phyloP scores from a whole-genome alignment of 1,140 invertebrate species.

The Idris sp. region DNA sequence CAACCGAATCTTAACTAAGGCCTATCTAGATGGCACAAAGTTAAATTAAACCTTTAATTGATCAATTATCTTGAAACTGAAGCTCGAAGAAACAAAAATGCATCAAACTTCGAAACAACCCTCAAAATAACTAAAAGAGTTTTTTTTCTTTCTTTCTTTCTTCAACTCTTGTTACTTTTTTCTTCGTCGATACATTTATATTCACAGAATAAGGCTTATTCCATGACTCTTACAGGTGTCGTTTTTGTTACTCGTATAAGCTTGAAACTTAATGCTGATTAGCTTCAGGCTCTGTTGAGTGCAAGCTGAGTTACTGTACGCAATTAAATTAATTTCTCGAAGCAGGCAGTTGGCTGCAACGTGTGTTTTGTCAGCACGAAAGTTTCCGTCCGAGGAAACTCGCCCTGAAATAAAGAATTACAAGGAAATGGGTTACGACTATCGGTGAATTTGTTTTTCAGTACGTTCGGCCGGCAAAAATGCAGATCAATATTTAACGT shows the following conservation, averaged over 20 bases:
- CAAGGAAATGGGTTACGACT: slow-evolving; percentile 53
- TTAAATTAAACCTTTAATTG: slow-evolving; percentile 32
- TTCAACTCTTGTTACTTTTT: too few relatives aligned
- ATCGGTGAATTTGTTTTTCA: slow-evolving; percentile 53
- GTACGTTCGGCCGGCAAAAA: slow-evolving; percentile 27
- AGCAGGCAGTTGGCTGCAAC: slow-evolving; percentile 55
- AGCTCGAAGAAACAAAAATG: too few relatives aligned
- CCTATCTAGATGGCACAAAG: slow-evolving; percentile 14
- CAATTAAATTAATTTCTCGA: slow-evolving; percentile 65
- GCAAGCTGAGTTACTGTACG: slow-evolving; percentile 54
- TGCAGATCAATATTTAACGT: slow-evolving; percentile 43
- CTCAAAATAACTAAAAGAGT: too few relatives aligned
- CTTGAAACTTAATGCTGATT: slow-evolving; percentile 63
- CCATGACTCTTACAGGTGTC: slow-evolving; percentile 65
- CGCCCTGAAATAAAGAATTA: slow-evolving; percentile 58
- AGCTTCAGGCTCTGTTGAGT: slow-evolving; percentile 63
- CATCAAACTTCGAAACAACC: too few relatives aligned
- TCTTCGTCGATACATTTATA: slow-evolving; percentile 28
- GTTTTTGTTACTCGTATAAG: slow-evolving; percentile 62
- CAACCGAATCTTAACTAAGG: slow-evolving; percentile 2
- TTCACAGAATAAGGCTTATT: slow-evolving; percentile 56
- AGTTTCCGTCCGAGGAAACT: slow-evolving; percentile 51
- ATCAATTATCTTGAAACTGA: too few relatives aligned
- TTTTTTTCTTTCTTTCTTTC: too few relatives aligned
- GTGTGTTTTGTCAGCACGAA: slow-evolving; percentile 62